phyloP scores from a whole-genome alignment of 2,113 vertebrate species.

The Chaenocephalus aceratus region DNA sequence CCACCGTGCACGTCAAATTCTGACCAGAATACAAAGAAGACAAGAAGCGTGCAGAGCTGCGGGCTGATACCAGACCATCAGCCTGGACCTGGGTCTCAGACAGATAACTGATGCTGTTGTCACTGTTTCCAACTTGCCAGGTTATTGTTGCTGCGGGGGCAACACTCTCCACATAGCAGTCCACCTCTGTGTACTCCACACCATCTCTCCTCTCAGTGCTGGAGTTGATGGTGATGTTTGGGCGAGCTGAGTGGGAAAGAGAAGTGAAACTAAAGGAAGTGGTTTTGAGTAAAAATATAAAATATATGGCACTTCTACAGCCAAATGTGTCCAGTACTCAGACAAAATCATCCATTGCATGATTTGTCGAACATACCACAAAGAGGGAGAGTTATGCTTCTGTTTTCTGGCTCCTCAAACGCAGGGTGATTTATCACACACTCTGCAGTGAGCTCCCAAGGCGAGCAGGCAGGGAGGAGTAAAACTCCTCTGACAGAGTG shows the following conservation, averaged over 20 bases:
- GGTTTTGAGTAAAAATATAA: neutral
- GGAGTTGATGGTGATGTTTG: conserved; percentile 64
- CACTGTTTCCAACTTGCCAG: conserved; percentile 62
- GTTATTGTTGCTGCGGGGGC: conserved; percentile 61
- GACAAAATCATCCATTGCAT: conserved; percentile 39
- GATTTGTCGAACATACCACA: conserved; percentile 76
- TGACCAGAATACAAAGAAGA: conserved; percentile 70
- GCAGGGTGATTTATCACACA: conserved; percentile 78
- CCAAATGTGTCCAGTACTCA: conserved; percentile 23
- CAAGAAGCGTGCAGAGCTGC: conserved; percentile 59
- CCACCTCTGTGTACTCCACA: conserved; percentile 53
- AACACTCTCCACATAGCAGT: conserved; percentile 69
- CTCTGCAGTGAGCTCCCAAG: conserved; percentile 63
- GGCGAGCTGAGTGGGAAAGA: conserved; percentile 61
- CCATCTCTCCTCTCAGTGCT: conserved; percentile 58
- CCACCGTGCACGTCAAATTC: conserved; percentile 73
- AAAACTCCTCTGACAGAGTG: conserved; percentile 73
- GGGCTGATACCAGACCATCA: conserved; percentile 37
- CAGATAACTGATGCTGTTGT: conserved; percentile 7
- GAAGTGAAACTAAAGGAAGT: conserved; percentile 24
- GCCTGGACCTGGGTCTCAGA: conserved; percentile 30
- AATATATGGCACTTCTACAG: neutral
- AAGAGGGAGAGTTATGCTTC: conserved; percentile 66
- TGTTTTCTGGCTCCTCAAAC: conserved; percentile 64
- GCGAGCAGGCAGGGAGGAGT: conserved; percentile 72